Percentiles rank a stretch among this genome's conserved stretches.
These are phyloP conservation scores for Xenus cinereus DNA, from an alignment of 2,113 vertebrate genomes.

Conservation along the genomic window DNA sequence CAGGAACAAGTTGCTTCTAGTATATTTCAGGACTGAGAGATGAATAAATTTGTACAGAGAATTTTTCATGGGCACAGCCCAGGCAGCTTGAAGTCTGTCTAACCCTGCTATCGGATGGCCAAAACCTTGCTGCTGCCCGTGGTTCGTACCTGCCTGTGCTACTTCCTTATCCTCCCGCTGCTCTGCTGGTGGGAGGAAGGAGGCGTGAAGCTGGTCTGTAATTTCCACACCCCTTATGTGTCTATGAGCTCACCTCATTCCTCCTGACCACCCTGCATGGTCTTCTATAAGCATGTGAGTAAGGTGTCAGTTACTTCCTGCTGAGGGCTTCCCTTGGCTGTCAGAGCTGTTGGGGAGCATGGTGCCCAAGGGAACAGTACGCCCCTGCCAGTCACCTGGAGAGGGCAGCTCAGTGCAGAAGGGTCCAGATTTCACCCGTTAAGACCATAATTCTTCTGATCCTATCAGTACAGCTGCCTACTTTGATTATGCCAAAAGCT, in stretches of 20 bases:
- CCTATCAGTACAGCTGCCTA: neutral
- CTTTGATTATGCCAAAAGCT: neutral
- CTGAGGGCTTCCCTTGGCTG: neutral
- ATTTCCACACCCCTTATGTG: rapidly evolving
- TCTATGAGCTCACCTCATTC: neutral
- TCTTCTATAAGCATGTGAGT: neutral
- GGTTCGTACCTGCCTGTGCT: rapidly evolving
- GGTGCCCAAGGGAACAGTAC: neutral
- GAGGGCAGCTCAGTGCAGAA: neutral
- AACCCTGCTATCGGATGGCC: neutral
- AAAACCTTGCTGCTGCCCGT: rapidly evolving
- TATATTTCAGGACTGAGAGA: neutral
- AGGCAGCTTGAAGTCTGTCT: neutral
- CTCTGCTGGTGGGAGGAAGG: neutral
- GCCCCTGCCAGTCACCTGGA: neutral
- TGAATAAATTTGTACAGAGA: neutral
- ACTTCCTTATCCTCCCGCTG: neutral
- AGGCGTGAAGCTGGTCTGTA: neutral
- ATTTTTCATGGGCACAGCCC: neutral
- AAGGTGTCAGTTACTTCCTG: neutral
- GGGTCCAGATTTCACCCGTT: neutral
- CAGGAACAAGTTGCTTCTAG: neutral
- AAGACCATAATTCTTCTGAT: neutral
- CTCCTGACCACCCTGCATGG: neutral
- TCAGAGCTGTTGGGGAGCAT: neutral